phyloP scores from a whole-genome alignment of 2,888 invertebrate species.

The Mythimna impura region DNA sequence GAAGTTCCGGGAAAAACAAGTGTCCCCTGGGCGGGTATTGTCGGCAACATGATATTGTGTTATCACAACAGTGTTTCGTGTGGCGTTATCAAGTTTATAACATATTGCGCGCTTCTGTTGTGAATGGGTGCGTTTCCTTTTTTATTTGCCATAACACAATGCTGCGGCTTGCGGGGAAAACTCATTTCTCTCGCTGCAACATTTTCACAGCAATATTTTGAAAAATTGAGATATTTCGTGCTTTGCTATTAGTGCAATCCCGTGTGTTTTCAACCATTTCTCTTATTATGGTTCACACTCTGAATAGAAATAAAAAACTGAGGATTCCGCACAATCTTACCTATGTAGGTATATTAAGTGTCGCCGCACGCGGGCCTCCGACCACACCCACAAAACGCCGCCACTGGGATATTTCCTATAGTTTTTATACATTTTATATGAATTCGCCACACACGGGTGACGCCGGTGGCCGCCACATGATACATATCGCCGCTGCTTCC shows the following conservation, averaged over 20 bases:
- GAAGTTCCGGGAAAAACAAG: conserved; percentile 47
- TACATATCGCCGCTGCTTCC: too few species aligned
- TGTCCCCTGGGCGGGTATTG: conserved; percentile 49
- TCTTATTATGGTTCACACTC: conserved; percentile 15
- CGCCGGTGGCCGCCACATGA: too few species aligned
- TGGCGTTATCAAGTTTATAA: conserved; percentile 58
- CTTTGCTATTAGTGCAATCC: conserved; percentile 39
- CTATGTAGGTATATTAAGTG: too few species aligned
- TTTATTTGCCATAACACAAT: conserved; percentile 50
- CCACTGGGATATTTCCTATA: too few species aligned
- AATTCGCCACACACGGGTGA: too few species aligned
- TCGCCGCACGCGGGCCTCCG: too few species aligned
- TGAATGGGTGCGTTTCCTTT: conserved; percentile 53
- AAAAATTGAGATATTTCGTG: conserved; percentile 46
- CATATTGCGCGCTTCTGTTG: conserved; percentile 48
- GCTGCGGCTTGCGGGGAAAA: conserved; percentile 41
- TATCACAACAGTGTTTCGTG: conserved; percentile 52
- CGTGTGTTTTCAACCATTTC: conserved; percentile 8
- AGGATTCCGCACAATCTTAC: too few species aligned
- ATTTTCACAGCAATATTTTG: conserved; percentile 43
- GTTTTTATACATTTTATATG: too few species aligned
- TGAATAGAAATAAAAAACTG: conserved; percentile 13
- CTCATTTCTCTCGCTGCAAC: conserved; percentile 45
- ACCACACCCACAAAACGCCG: too few species aligned
- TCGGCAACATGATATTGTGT: conserved; percentile 37